Evolutionary conservation across 2,797 vertebrate genomes (phyloP).

Genomic region (Phaenicophaeus curvirostris): DNA sequence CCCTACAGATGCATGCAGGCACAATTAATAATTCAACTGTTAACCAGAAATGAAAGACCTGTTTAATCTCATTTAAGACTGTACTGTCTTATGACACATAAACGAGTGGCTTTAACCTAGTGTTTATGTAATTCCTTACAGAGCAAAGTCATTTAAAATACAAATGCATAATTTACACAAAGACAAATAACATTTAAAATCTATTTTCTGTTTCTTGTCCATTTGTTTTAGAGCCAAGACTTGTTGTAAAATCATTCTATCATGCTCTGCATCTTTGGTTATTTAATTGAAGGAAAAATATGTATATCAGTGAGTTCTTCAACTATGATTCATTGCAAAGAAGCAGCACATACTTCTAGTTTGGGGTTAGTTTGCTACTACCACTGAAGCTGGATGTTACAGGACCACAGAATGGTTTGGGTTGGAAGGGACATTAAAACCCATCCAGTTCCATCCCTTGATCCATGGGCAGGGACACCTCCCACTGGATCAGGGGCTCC

Average conservation of each 20-base stretch:
- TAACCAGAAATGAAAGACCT: conserved; percentile 43
- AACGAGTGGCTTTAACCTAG: conserved; percentile 12
- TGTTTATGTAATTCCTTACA: conserved; percentile 26
- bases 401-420: too few species aligned
- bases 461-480: too few species aligned
- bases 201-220: not conserved
- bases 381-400: not conserved
- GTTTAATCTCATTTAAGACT: conserved; percentile 40
- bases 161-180: conserved; percentile 28
- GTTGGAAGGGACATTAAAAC: too few species aligned
- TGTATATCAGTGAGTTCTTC: not conserved
- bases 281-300: conserved; percentile 17
- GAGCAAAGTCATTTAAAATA: not conserved
- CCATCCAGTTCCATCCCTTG: too few species aligned
- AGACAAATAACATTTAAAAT: conserved; percentile 16
- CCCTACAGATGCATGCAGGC: conserved; percentile 31
- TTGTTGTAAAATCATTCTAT: not conserved
- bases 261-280: not conserved
- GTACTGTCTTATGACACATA: not conserved
- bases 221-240: conserved; percentile 6
- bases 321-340: conserved; percentile 42
- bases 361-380: not conserved
- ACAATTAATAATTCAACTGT: conserved; percentile 57
- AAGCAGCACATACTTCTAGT: conserved; percentile 21
- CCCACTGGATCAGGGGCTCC: too few species aligned